Percentiles rank a stretch among this genome's conserved stretches.
These are phyloP conservation scores for Bujurquina vittata DNA, from an alignment of 2,113 vertebrate species.

Conservation along the genomic window DNA sequence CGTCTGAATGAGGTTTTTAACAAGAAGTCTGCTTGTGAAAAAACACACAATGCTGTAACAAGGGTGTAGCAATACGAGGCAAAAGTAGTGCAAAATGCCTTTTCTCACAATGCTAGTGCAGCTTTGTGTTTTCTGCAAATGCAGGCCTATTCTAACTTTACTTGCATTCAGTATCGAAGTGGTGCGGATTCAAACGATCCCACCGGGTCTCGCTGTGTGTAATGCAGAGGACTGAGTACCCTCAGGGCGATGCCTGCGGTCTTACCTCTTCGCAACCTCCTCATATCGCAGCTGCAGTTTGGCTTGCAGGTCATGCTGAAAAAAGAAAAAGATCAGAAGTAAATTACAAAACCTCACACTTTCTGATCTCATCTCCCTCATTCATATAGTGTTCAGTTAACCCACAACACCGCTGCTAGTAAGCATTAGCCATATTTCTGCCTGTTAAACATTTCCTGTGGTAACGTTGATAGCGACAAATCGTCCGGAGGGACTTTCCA, in stretches of 20 bases:
- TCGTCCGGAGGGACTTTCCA: not conserved
- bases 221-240: too few relatives aligned
- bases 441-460: not conserved
- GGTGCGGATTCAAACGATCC: too few relatives aligned
- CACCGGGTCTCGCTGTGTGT: too few relatives aligned
- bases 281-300: constrained; percentile 92
- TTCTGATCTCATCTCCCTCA: not conserved
- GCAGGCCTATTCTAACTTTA: too few relatives aligned
- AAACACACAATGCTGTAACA: too few relatives aligned
- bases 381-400: not conserved
- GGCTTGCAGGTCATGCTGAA: constrained; percentile 87
- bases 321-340: not conserved
- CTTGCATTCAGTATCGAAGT: too few relatives aligned
- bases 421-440: not conserved
- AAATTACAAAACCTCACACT: not conserved
- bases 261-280: constrained; percentile 90
- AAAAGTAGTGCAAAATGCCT: too few relatives aligned
- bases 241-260: not conserved
- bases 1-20: too few relatives aligned
- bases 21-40: too few relatives aligned
- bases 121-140: too few relatives aligned
- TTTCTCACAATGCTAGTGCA: too few relatives aligned
- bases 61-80: too few relatives aligned
- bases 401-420: not conserved
- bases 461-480: not conserved